Base-by-base conservation (phyloP, 2,888 invertebrate genomes). In the Erynnis tages region DNA sequence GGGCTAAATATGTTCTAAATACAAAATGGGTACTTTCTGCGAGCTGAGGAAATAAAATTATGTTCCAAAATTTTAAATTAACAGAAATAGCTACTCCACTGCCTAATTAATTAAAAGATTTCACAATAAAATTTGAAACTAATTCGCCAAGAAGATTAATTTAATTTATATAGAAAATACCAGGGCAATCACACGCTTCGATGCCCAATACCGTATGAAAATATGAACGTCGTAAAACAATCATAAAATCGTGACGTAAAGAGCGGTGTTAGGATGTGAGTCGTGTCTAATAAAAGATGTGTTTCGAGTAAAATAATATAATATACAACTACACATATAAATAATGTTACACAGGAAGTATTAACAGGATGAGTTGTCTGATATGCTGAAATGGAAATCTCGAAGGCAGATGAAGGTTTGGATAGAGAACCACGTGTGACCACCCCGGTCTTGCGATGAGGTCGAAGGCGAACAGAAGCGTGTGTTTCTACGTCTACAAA, bases 181-280 rank as follows among this genome's bases (percentile, higher is more conserved):
- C 38, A 53, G 57, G 57, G 61, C 59, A 61, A 56, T 58, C 60
- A 61, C 57, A 62, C 62, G 60, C 59, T 56, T 50, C 38, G 13
- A 40, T 60, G 58, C 60, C 59, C 59, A 50, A 27, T 47, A 21
- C 17, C 6, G 17, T 46, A 43, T 53, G 38, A 40, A 50, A 54
- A 45, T 45, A 40, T 49, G 43, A 25, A 40, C 35, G 11, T 37
- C 50, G 40, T 47, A 46, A 47, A 53, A 47, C 27, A 38, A 47
- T 47, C 46, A 34, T 53, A 53, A 53, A 41, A 41, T 13, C 41
- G n/a, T 53, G 40, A 47, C 41, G 47, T 13, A 41, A 46, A 46
- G 14, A 32, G 21, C 40, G 21, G 16, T 21, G 50, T 44, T 44
- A 44, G 50, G 50, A 52, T 44, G 34, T 52, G 50, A 52, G 50